Evolutionary conservation across 2,113 vertebrate species (phyloP), one percentile per base, ranked within the genome.

Genomic region (Notarius quadriscutis): DNA sequence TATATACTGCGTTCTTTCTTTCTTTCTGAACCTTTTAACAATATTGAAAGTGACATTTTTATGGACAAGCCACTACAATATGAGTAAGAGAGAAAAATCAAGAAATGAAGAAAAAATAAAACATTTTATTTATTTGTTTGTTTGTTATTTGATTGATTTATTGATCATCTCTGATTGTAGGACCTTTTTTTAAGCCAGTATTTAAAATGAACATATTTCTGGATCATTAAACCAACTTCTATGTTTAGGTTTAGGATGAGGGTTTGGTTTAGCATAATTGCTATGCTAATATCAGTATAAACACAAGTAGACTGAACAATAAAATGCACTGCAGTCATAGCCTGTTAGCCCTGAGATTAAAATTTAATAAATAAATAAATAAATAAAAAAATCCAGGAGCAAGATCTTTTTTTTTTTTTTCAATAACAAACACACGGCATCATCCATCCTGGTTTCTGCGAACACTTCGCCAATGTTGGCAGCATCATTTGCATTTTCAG

Each of bases 401-500:
- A 25, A 60, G 58, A 17, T 18, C 51, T 11, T 48, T 75, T 58
- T 12, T 5, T 11, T 48, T 75, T 58, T 12, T 5, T 30, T 11
- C 9, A 7, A 48, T 87, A 30, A 57, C 60, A 30, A n/a, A n/a
- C 34, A 22, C 78, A 41, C 27, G 4, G 4, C 30, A 25, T 18
- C 71, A 78, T 78, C 79, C 14, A 50, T 63, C 67, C 78, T 34
- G 18, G 34, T 75, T 63, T 65, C 57, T 22, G 58, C 34, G 1
- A 63, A 74, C 55, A 82, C 3, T 34, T 69, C 22, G 1, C 34
- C 55, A 30, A 25, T n/a, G 25, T 20, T 53, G 58, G 25, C 17
- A 41, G 20, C 8, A 9, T 74, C 34, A 75, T 83, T 62, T 25
- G 41, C 79, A 53, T 87, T 83, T 87, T 51, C 71, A 25, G 71